These are phyloP conservation scores for Ctenopoma multispine DNA, from an alignment of 2,797 vertebrate species.

Conservation along the genomic window DNA sequence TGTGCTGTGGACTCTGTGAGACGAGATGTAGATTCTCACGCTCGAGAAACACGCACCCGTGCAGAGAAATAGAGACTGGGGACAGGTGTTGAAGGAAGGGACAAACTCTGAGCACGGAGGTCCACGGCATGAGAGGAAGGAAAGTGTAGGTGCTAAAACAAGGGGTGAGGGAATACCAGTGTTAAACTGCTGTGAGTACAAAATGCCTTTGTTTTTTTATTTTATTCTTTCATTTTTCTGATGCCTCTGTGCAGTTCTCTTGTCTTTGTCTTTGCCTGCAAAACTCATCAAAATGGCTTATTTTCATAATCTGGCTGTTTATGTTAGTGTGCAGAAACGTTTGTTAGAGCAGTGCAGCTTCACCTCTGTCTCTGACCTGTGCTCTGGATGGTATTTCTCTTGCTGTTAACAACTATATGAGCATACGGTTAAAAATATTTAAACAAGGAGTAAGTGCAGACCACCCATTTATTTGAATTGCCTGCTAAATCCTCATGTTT, in stretches of 20 bases:
- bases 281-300: conserved; percentile 49
- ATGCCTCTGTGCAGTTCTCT: conserved; percentile 15
- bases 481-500: neutral
- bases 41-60: conserved; percentile 23
- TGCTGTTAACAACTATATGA: conserved; percentile 8
- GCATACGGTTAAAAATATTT: neutral
- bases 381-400: conserved; percentile 4
- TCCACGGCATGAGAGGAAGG: conserved; percentile 32
- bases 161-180: conserved; percentile 29
- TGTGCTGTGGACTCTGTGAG: conserved; percentile 47
- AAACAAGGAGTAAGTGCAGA: conserved; percentile 17
- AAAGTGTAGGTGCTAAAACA: conserved; percentile 37
- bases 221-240: neutral
- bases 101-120: conserved; percentile 35
- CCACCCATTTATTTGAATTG: neutral
- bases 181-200: conserved; percentile 66
- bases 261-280: conserved; percentile 55
- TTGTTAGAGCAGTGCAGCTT: conserved; percentile 32
- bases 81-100: conserved; percentile 70
- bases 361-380: conserved; percentile 1
- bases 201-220: conserved; percentile 12
- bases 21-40: conserved; percentile 48
- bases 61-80: conserved; percentile 59
- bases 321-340: conserved; percentile 34
- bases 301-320: conserved; percentile 27